These are phyloP conservation scores for Diachasma alloeum DNA, from an alignment of 1,140 invertebrate species.

Conservation along the genomic window DNA sequence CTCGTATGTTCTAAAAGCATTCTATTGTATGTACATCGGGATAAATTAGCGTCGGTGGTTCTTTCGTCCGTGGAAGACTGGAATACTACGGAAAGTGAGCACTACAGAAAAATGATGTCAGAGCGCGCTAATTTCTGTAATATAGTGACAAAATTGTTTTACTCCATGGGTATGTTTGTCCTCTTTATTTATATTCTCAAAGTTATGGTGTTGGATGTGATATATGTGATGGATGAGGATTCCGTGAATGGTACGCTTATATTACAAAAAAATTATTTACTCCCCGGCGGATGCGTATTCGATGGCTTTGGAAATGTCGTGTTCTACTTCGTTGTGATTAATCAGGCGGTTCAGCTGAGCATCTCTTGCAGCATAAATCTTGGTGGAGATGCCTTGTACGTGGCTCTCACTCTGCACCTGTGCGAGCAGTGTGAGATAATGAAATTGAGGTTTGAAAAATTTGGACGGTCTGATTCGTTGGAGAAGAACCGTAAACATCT, in stretches of 20 bases:
- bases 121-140: constrained; percentile 10
- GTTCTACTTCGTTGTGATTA: background rate
- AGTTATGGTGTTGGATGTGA: background rate
- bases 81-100: constrained; percentile 1
- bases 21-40: constrained; percentile 18
- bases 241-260: background rate
- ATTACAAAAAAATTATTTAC: background rate
- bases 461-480: constrained; percentile 13
- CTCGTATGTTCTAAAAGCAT: constrained; percentile 32
- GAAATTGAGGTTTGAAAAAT: constrained; percentile 12
- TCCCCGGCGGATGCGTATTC: constrained; percentile 8
- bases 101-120: constrained; percentile 27
- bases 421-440: constrained; percentile 34
- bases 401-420: constrained; percentile 31
- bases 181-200: background rate
- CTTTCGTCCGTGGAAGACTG: constrained; percentile 25
- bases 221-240: background rate
- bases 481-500: constrained; percentile 5
- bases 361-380: constrained; percentile 31
- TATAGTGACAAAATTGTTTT: constrained; percentile 14
- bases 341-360: constrained; percentile 17
- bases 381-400: constrained; percentile 43
- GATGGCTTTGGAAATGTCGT: background rate
- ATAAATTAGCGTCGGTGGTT: constrained; percentile 9
- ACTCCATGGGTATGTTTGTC: background rate